Base-by-base conservation (phyloP, 2,888 invertebrate genomes). In the Panzeria rudis region DNA sequence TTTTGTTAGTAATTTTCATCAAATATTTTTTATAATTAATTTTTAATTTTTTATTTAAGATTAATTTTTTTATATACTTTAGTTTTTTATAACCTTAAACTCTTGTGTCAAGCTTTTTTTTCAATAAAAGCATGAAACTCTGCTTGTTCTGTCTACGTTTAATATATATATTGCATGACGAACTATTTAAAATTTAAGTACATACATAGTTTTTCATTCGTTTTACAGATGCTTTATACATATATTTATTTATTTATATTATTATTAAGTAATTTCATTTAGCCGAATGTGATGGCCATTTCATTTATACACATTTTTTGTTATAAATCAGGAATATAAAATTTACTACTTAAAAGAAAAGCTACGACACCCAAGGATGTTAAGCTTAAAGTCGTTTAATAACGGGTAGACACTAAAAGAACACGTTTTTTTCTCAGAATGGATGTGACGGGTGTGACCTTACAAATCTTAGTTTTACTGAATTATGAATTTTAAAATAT, bases 101-200 rank as follows among this genome's bases (percentile, higher is more conserved):
- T 25, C 9, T 41, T 32, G 15, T 66, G 6, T 59, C 8, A 44
- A 13, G 23, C 35, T 47, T 56, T 54, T 15, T 72, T 64, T 72
- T 52, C 50, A 64, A 47, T 50, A 69, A 23, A 32, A 54, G 83
- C 83, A 68, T 78, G 72, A 54, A 20, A 47, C 2, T 54, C 50
- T 32, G 72, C 66, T 52, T 77, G 66, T 50, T 41, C 38, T 62
- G 0, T 20, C 9, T 15, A 25, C 7, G 41, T 44, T 56, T 23
- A 47, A 29, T 29, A 15, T 59, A 25, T 68, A 35, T 17, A 15
- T 9, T 69, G 68, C 59, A 69, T 78, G 68, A 7, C 44, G 17
- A 54, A 23, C 4, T 38, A 25, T 32, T 47, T 7, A 17, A 44
- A 41, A n/a, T 38, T 41, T 20, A 38, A 44, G 13, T 47, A 0